Evolutionary conservation across 2,797 vertebrate genomes (phyloP).

Genomic region (Danio albolineatus): DNA sequence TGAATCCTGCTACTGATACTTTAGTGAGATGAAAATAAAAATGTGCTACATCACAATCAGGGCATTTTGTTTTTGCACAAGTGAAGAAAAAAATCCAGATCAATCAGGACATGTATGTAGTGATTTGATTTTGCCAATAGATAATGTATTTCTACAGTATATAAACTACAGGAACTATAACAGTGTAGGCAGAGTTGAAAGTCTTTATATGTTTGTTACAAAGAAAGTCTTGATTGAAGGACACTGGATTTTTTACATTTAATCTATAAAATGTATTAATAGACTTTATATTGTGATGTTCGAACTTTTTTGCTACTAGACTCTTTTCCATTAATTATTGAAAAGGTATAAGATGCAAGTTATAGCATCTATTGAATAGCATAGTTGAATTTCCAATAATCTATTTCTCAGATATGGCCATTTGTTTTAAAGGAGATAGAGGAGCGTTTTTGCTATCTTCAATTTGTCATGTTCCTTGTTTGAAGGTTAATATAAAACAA

Average conservation of each 20-base stretch:
- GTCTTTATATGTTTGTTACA: too few species aligned
- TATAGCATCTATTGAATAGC: not conserved
- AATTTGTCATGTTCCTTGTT: not conserved
- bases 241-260: too few species aligned
- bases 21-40: slow-evolving; percentile 8
- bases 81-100: not conserved
- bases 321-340: too few species aligned
- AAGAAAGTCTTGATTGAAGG: too few species aligned
- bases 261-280: too few species aligned
- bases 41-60: not conserved
- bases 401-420: not conserved
- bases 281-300: too few species aligned
- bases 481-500: not conserved
- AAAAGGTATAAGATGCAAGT: too few species aligned
- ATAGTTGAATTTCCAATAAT: not conserved
- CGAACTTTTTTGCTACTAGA: too few species aligned
- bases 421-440: not conserved
- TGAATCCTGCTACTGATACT: slow-evolving; percentile 10
- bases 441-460: not conserved
- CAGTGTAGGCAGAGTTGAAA: too few species aligned
- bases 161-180: not conserved
- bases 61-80: slow-evolving; percentile 15
- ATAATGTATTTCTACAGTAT: slow-evolving; percentile 12
- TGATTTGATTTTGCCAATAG: slow-evolving; percentile 9
- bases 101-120: not conserved